phyloP scores from a whole-genome alignment of 2,113 vertebrate genomes.

The Lipotes vexillifer region DNA sequence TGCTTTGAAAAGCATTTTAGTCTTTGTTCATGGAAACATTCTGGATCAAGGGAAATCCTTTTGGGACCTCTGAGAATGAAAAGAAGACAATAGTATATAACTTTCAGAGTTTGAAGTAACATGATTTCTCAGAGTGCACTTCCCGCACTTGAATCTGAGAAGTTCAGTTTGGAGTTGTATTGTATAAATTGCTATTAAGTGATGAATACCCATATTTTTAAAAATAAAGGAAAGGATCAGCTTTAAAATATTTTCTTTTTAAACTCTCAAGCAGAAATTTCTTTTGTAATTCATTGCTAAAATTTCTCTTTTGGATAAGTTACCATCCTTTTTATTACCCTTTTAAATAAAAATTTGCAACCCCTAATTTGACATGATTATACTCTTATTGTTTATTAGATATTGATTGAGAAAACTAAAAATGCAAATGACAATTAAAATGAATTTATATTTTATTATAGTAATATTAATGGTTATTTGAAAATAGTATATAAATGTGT shows the following conservation, averaged over 20 bases:
- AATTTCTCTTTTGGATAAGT: not conserved
- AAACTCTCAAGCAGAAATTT: not conserved
- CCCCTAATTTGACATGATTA: not conserved
- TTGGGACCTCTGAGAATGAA: not conserved
- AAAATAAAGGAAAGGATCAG: not conserved
- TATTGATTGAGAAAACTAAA: conserved; percentile 29
- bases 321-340: not conserved
- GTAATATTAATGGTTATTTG: not conserved
- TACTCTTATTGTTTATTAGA: not conserved
- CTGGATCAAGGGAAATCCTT: not conserved
- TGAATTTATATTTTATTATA: not conserved
- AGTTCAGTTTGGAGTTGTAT: conserved; percentile 17
- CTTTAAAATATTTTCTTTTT: not conserved
- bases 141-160: not conserved
- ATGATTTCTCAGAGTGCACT: not conserved
- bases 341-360: conserved; percentile 26
- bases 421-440: not conserved
- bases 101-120: not conserved
- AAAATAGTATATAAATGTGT: not conserved
- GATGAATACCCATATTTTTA: not conserved
- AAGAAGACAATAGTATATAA: not conserved
- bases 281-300: not conserved
- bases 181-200: not conserved
- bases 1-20: conserved; percentile 26
- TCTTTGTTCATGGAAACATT: not conserved